A percentile compares a stretch with the other conserved stretches of the same genome.
These are phyloP conservation scores for Ceratotherium simum DNA, from an alignment of 2,113 vertebrate species.

Conservation along the genomic window DNA sequence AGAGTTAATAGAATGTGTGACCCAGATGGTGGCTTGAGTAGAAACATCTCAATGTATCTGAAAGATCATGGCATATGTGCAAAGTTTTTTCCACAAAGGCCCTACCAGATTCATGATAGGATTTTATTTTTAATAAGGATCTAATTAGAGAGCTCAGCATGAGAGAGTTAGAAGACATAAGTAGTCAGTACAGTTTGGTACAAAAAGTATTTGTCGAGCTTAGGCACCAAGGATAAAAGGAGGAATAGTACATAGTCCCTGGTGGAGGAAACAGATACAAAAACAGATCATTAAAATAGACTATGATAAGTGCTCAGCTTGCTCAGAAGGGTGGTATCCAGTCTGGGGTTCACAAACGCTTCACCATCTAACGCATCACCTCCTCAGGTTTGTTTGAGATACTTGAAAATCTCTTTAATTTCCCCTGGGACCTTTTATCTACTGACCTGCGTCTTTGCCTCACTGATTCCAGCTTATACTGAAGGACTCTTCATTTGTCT, in stretches of 20 bases:
- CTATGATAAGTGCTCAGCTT: neutral
- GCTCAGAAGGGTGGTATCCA: neutral
- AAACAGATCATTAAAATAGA: neutral
- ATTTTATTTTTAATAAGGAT: slow-evolving; percentile 69
- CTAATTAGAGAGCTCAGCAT: slow-evolving; percentile 65
- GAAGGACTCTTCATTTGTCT: neutral
- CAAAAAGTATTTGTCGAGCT: slow-evolving; percentile 29
- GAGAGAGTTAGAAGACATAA: slow-evolving; percentile 42
- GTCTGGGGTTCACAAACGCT: neutral
- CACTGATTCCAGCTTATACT: neutral
- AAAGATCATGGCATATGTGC: neutral
- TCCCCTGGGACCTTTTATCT: neutral
- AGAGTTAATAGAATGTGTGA: neutral
- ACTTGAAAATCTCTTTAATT: neutral
- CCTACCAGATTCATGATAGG: slow-evolving; percentile 57
- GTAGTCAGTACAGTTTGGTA: slow-evolving; percentile 8
- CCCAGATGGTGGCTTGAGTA: slow-evolving; percentile 61
- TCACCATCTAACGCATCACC: neutral
- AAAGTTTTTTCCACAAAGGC: neutral
- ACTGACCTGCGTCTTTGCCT: neutral
- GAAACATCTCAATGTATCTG: neutral
- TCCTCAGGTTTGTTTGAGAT: neutral
- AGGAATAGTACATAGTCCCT: neutral
- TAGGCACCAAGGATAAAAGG: neutral
- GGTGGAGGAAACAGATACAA: neutral